phyloP scores from a whole-genome alignment of 2,797 vertebrate genomes.

The Melanotaenia boesemani region DNA sequence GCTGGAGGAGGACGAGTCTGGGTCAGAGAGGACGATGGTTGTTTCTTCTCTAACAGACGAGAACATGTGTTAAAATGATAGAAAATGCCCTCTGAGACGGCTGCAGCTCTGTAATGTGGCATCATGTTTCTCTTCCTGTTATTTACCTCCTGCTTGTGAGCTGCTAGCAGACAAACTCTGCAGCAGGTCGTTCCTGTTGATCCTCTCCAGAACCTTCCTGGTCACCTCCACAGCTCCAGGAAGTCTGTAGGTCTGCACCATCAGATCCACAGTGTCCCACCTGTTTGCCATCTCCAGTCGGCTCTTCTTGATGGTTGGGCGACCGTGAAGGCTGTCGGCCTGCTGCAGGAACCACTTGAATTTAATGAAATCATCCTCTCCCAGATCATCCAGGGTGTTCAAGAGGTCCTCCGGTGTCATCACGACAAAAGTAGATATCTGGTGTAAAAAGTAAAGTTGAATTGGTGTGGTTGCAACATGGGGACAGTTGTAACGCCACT shows the following conservation, averaged over 20 bases:
- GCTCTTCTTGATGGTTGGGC: constrained; percentile 3
- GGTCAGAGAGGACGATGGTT: not conserved
- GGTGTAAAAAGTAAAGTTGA: too few relatives aligned
- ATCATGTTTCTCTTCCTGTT: not conserved
- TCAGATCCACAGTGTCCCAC: constrained; percentile 17
- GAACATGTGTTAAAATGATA: not conserved
- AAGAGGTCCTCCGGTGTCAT: constrained; percentile 15
- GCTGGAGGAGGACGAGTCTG: not conserved
- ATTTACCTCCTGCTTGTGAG: constrained; percentile 26
- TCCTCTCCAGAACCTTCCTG: constrained; percentile 31
- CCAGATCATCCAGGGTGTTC: constrained; percentile 30
- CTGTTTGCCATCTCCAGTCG: constrained; percentile 7
- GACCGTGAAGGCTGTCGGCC: not conserved
- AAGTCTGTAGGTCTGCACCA: constrained; percentile 24
- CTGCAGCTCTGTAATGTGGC: too few relatives aligned
- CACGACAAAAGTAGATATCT: too few relatives aligned
- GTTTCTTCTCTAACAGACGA: not conserved
- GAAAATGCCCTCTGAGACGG: too few relatives aligned
- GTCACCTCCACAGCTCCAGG: constrained; percentile 11
- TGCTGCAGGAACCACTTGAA: constrained; percentile 46
- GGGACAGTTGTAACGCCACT: too few relatives aligned
- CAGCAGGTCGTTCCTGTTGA: constrained; percentile 31
- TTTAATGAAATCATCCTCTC: constrained; percentile 18
- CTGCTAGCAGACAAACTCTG: constrained; percentile 4
- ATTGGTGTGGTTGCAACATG: too few relatives aligned